A percentile compares a stretch with the other conserved stretches of the same genome.
Conservation (phyloP, 2,797 vertebrate species). For the Cetoscarus ocellatus region DNA sequence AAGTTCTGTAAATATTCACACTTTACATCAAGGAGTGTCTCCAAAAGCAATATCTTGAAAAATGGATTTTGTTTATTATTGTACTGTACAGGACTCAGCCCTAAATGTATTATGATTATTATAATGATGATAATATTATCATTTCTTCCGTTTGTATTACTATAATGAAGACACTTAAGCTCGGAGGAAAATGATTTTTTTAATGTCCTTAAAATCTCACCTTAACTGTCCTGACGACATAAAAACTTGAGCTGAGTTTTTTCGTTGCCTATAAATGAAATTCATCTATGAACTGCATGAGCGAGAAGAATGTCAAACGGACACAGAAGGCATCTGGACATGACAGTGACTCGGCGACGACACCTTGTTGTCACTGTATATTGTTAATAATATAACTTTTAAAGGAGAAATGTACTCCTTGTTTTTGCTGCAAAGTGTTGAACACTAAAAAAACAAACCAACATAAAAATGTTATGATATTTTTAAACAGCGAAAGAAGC, state of each 20-base stretch:
- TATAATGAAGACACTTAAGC: constrained; percentile 86
- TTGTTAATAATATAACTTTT: constrained; percentile 87
- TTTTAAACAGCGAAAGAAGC: constrained; percentile 82
- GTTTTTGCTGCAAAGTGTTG: constrained; percentile 91
- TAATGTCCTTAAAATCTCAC: constrained; percentile 76
- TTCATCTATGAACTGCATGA: constrained; percentile 83
- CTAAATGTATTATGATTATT: constrained; percentile 89
- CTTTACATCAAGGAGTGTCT: constrained; percentile 86
- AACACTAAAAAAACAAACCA: constrained; percentile 91
- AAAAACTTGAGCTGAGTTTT: constrained; percentile 73
- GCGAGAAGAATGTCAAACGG: constrained; percentile 77
- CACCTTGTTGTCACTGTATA: constrained; percentile 81
- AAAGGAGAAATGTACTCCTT: constrained; percentile 82
- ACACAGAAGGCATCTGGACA: constrained; percentile 79
- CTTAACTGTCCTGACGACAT: constrained; percentile 73
- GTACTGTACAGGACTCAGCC: constrained; percentile 89
- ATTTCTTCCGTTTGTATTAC: constrained; percentile 87
- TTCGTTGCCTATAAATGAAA: constrained; percentile 79
- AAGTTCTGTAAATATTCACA: constrained; percentile 88
- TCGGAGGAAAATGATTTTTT: constrained; percentile 75
- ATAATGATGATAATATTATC: constrained; percentile 84
- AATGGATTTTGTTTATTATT: constrained; percentile 88
- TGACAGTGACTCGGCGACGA: constrained; percentile 74
- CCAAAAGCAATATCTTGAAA: constrained; percentile 90
- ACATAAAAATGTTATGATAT: constrained; percentile 89